Conservation (phyloP, 2,113 vertebrate genomes). For the Noturus placidus region DNA sequence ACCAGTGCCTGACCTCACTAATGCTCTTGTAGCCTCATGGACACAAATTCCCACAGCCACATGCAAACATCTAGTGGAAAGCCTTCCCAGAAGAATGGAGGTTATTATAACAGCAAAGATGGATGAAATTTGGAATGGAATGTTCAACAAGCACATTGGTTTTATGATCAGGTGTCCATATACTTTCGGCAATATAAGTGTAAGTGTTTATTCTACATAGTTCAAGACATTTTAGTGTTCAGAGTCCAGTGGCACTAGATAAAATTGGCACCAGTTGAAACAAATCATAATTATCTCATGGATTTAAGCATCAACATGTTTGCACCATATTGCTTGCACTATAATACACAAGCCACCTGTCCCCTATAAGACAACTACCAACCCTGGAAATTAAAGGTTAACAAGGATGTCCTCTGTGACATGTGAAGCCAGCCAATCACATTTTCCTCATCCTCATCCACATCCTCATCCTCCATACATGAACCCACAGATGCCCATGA, state of each 20-base stretch:
- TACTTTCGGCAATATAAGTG: background rate
- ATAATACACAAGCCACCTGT: background rate
- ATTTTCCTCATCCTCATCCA: background rate
- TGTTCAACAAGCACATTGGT: background rate
- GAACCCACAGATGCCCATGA: background rate
- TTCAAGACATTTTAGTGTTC: background rate
- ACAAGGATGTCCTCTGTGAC: background rate
- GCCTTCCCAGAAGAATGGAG: background rate
- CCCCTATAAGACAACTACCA: background rate
- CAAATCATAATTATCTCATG: background rate
- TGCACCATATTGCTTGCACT: background rate
- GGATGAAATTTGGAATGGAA: background rate
- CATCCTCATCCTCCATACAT: background rate
- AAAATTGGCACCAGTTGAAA: background rate
- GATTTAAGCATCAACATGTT: background rate
- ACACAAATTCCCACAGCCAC: background rate
- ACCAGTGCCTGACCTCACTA: background rate
- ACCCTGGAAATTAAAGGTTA: background rate
- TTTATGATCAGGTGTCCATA: background rate
- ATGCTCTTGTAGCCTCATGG: background rate
- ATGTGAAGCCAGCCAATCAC: background rate
- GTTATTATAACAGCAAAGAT: background rate
- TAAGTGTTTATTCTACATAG: background rate
- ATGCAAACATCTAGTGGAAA: background rate
- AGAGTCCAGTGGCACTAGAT: background rate